These are phyloP conservation scores for Falco cherrug DNA, from an alignment of 2,797 vertebrate genomes.

Conservation along the genomic window DNA sequence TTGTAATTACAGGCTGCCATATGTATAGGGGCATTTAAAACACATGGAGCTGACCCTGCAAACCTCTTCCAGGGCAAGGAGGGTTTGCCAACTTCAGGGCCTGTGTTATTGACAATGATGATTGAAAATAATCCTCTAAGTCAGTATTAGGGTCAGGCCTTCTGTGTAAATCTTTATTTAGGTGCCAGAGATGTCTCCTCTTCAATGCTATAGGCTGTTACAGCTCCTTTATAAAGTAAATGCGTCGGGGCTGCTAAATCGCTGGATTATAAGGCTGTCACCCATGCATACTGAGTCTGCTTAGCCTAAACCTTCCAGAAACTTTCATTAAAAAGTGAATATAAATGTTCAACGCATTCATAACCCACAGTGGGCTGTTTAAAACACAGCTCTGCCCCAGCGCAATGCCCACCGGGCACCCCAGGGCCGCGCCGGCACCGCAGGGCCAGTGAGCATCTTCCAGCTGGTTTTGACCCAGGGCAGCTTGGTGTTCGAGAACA, in stretches of 20 bases:
- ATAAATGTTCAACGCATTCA: not conserved
- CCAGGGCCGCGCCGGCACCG: too few relatives aligned
- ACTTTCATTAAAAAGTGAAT: not conserved
- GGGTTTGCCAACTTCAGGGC: not conserved
- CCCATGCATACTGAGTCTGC: not conserved
- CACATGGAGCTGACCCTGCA: not conserved
- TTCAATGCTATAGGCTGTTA: not conserved
- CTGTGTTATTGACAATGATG: not conserved
- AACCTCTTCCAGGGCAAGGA: not conserved
- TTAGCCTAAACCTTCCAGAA: not conserved
- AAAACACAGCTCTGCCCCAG: not conserved
- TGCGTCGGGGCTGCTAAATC: not conserved
- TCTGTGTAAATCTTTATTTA: not conserved
- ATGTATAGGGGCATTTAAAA: not conserved
- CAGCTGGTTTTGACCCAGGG: rapidly evolving
- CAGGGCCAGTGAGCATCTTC: not conserved
- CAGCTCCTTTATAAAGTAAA: not conserved
- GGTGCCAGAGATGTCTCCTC: not conserved
- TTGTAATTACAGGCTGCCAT: not conserved
- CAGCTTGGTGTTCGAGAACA: rapidly evolving
- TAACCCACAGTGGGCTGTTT: not conserved
- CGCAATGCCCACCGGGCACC: rapidly evolving
- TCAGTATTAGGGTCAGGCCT: not conserved
- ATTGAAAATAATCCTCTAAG: not conserved
- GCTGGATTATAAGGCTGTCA: not conserved